phyloP scores from a whole-genome alignment of 64 coral and sea anemone genomes.

The Pocillopora verrucosa region DNA sequence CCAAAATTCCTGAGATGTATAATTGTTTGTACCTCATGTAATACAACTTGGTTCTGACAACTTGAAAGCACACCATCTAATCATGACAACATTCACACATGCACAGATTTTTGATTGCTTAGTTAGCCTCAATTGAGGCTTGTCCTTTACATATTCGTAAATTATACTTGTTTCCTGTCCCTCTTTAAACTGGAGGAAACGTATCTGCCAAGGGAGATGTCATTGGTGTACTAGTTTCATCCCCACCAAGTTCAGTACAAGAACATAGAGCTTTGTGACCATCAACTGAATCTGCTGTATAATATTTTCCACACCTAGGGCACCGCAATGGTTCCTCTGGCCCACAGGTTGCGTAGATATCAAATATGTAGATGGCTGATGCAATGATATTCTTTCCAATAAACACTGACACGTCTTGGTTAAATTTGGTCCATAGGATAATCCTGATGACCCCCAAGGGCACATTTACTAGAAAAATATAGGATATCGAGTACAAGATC shows the following conservation, averaged over 20 bases:
- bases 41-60: background rate
- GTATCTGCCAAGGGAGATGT: background rate
- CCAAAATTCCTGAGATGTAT: no score
- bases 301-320: constrained; percentile 18
- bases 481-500: constrained; percentile 74
- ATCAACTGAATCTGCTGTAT: constrained; percentile 37
- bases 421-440: constrained; percentile 64
- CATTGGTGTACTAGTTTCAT: background rate
- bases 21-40: no score
- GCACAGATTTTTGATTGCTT: background rate
- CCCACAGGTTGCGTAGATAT: constrained; percentile 70
- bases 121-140: background rate
- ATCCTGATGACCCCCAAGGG: constrained; percentile 74
- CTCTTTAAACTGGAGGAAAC: background rate
- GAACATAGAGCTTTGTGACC: background rate
- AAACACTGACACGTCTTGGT: constrained; percentile 88
- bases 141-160: no score
- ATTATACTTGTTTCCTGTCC: background rate
- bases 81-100: background rate
- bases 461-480: constrained; percentile 81
- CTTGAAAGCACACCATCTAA: background rate
- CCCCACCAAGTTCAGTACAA: background rate
- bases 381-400: constrained; percentile 89
- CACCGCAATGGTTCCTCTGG: constrained; percentile 64
- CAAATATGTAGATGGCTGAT: constrained; percentile 74